These are phyloP conservation scores for Tylochromis polylepis DNA, from an alignment of 2,113 vertebrate species.

Conservation along the genomic window DNA sequence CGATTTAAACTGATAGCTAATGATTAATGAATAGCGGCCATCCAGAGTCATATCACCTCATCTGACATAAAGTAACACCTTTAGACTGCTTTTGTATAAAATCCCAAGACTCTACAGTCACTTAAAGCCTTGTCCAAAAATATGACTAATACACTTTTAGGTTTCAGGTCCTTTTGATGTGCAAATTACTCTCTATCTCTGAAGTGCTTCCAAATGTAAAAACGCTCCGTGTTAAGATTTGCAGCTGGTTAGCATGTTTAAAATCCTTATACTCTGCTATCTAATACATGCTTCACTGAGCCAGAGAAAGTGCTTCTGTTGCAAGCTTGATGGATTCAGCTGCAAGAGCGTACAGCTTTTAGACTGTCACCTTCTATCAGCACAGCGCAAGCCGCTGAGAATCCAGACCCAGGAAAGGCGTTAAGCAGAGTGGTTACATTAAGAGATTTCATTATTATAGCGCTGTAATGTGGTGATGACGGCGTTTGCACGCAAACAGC, in stretches of 20 bases:
- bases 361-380: slow-evolving; percentile 29
- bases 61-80: not conserved
- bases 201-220: not conserved
- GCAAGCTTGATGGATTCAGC: not conserved
- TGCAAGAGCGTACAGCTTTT: slow-evolving; percentile 1
- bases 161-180: not conserved
- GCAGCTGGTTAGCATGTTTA: not conserved
- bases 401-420: not conserved
- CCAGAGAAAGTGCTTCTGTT: not conserved
- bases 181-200: rapidly evolving
- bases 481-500: slow-evolving; percentile 24
- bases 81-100: not conserved
- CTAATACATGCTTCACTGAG: not conserved
- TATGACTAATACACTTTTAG: not conserved
- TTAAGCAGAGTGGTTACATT: not conserved
- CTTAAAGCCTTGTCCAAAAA: not conserved
- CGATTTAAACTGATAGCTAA: slow-evolving; percentile 47
- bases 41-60: not conserved
- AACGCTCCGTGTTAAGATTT: not conserved
- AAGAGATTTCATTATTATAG: slow-evolving; percentile 47
- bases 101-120: not conserved
- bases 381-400: not conserved
- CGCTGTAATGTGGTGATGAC: not conserved
- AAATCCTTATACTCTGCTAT: not conserved
- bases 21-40: slow-evolving; percentile 48